Conservation (phyloP, 64 coral and sea anemone species). For the Actinia equina region DNA sequence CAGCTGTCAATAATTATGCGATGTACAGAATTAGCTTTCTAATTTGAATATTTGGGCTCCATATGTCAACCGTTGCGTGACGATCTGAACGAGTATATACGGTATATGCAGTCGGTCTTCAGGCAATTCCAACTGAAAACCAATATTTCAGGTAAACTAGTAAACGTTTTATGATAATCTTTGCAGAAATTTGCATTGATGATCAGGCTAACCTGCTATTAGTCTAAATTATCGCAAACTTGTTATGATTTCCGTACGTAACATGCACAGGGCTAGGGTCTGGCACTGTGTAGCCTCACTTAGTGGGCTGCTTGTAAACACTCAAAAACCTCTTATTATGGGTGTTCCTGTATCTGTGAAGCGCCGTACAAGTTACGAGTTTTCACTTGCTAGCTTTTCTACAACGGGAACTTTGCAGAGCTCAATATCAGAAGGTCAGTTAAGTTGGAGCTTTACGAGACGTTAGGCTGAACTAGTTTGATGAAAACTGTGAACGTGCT, state of each 20-base stretch:
- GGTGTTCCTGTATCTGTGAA: slow-evolving; percentile 29
- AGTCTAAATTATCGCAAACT: not conserved
- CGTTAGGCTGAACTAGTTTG: not conserved
- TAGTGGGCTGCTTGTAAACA: not conserved
- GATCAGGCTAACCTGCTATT: not conserved
- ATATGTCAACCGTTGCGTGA: too few species aligned
- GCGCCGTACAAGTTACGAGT: slow-evolving; percentile 10
- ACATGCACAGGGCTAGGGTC: not conserved
- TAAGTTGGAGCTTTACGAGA: not conserved
- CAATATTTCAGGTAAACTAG: too few species aligned
- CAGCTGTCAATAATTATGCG: not conserved
- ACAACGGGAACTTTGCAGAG: slow-evolving; percentile 46
- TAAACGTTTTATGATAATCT: too few species aligned
- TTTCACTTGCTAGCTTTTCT: slow-evolving; percentile 54
- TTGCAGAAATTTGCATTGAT: too few species aligned
- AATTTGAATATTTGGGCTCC: too few species aligned
- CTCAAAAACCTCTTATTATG: not conserved
- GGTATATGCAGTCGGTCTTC: too few species aligned
- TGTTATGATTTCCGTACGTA: not conserved
- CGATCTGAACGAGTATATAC: too few species aligned
- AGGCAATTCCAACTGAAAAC: too few species aligned
- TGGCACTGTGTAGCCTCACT: not conserved
- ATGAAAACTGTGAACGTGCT: not conserved
- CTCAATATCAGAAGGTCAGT: slow-evolving; percentile 29
- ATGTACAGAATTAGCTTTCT: too few species aligned